Evolutionary conservation across 2,888 invertebrate species (phyloP).

Genomic region (Imbricaverruca yamaguchii): DNA sequence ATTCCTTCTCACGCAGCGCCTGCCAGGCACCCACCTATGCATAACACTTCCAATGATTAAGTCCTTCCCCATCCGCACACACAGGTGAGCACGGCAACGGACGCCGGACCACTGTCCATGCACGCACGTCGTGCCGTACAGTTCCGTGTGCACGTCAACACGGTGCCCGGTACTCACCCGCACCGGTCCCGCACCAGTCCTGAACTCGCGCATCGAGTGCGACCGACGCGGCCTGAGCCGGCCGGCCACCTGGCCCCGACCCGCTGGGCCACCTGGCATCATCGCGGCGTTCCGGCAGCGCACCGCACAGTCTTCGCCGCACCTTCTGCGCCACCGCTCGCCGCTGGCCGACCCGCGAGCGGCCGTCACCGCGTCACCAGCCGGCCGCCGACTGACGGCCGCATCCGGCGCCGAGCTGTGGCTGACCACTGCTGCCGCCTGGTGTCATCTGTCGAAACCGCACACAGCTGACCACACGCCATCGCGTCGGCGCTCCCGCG

Average conservation of each 20-base stretch:
- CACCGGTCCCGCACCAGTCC: neutral
- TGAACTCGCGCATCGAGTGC: constrained; percentile 17
- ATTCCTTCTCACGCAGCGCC: too few species aligned
- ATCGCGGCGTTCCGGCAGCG: neutral
- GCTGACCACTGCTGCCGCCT: constrained; percentile 5
- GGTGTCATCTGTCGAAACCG: neutral
- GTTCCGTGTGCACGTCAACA: too few species aligned
- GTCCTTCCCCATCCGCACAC: too few species aligned
- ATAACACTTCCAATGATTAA: too few species aligned
- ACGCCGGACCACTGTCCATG: neutral
- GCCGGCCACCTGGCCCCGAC: constrained; percentile 54
- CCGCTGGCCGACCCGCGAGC: neutral
- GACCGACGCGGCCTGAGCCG: constrained; percentile 32
- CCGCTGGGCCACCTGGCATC: neutral
- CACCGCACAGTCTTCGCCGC: neutral
- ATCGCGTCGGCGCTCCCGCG: too few species aligned
- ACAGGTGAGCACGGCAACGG: too few species aligned
- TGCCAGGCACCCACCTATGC: too few species aligned
- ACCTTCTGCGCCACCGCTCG: neutral
- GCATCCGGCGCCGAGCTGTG: neutral
- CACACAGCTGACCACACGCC: neutral
- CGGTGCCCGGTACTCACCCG: neutral
- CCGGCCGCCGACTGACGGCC: neutral
- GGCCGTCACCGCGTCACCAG: neutral
- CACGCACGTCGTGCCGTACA: too few species aligned